Base-by-base conservation (phyloP, 2,113 vertebrate species). In the Rhinolophus ferrumequinum region DNA sequence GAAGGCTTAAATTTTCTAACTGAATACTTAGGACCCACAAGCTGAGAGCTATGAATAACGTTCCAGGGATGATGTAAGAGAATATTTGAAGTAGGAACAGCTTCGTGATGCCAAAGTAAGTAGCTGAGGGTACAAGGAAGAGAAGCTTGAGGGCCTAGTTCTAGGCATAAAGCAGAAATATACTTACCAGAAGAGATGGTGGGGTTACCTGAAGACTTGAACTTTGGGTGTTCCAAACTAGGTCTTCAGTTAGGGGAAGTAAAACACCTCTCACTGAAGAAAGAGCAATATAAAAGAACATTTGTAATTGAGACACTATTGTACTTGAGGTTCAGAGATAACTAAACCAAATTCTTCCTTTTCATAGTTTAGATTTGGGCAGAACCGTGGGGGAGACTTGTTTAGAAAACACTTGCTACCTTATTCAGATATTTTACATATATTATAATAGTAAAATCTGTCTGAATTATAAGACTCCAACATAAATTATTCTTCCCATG, bases 251-350 rank as follows among this genome's bases (percentile, higher is more conserved):
- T 14, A 89, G 54, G 26, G 97, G 60, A 19, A 97, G 93, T 1
- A 98, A 79, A 96, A 98, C 95, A 96, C 98, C 98, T 97, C 97
- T 99, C 94, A 99, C 99, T 99, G 96, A 93, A 92, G 88, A 97
- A 97, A 97, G 3, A 98, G 1, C 35, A 81, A 91, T 15, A 73
- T 72, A 84, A 89, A 84, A 76, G 44, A 93, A 96, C 16, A 85
- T 70, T 93, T 97, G 79, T 73, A 94, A 30, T 47, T 50, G n/a
- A 95, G 30, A 76, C 6, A 16, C 2, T 88, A 22, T 3, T 76
- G 16, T 52, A 69, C 64, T 76, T 92, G 83, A 85, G 67, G 38
- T 84, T 24, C 52, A 90, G 19, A 8, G 52, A 64, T 33, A 87
- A 90, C 16, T 73, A 64, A 93, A 72, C 9, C 12, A 91, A 66